These are phyloP conservation scores for Labeo calbasu DNA, from an alignment of 2,797 vertebrate species.

Conservation along the genomic window DNA sequence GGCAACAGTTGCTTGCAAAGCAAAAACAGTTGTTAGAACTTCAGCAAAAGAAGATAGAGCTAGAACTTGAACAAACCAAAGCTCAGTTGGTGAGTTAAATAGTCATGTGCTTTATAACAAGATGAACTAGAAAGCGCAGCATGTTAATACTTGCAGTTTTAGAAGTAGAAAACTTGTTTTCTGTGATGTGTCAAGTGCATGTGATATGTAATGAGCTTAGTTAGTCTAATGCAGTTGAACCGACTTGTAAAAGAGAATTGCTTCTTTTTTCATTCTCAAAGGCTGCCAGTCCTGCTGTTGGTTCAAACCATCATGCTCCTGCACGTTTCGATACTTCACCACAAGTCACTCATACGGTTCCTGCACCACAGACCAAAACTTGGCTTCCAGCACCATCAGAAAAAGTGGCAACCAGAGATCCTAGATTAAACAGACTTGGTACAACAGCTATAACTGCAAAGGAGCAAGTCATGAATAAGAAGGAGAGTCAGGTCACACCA, in stretches of 20 bases:
- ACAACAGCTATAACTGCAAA: slow-evolving; percentile 79
- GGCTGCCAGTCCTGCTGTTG: slow-evolving; percentile 84
- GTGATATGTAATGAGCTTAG: not conserved
- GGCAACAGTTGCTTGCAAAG: slow-evolving; percentile 96
- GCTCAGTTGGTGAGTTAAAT: slow-evolving; percentile 92
- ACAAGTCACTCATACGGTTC: slow-evolving; percentile 73
- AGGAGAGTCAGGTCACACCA: slow-evolving; percentile 70
- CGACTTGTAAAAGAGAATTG: not conserved
- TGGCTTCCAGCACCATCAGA: slow-evolving; percentile 76
- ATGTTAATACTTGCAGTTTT: not conserved
- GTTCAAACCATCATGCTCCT: slow-evolving; percentile 70
- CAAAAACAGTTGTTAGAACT: slow-evolving; percentile 98
- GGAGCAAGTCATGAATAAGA: slow-evolving; percentile 82
- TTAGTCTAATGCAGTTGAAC: not conserved
- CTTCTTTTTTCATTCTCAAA: slow-evolving; percentile 65
- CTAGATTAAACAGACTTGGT: slow-evolving; percentile 86
- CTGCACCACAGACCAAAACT: slow-evolving; percentile 75
- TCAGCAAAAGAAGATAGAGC: slow-evolving; percentile 98
- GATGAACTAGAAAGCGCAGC: not conserved
- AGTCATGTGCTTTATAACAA: not conserved
- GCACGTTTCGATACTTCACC: slow-evolving; percentile 65
- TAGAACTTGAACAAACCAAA: slow-evolving; percentile 98
- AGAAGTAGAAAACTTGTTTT: not conserved
- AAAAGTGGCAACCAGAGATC: slow-evolving; percentile 88
- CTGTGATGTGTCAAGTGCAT: not conserved